Percentiles rank a stretch among this genome's conserved stretches.
Conservation (phyloP, 2,888 invertebrate species). For the Hyposoter dolosus region DNA sequence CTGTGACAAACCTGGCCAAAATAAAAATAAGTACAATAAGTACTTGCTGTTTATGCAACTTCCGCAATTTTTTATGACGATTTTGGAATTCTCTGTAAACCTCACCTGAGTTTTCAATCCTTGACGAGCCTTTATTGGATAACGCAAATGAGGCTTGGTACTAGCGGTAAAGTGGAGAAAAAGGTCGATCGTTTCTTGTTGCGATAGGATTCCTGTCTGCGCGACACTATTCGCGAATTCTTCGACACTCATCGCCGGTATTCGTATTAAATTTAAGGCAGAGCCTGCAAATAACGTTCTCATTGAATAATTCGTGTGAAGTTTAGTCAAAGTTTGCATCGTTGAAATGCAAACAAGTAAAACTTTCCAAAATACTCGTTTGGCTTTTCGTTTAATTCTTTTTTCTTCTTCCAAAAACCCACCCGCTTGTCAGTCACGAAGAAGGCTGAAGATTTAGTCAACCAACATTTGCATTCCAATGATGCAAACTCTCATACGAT, state of each 20-base stretch:
- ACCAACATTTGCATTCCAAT: not conserved
- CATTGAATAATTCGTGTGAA: slow-evolving; percentile 18
- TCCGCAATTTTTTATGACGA: not conserved
- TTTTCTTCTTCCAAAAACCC: not conserved
- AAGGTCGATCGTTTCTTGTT: slow-evolving; percentile 97
- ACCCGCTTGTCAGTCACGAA: not conserved
- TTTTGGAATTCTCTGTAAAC: not conserved
- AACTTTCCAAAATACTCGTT: not conserved
- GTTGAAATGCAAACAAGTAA: slow-evolving; percentile 1
- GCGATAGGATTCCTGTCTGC: slow-evolving; percentile 95
- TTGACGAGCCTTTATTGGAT: slow-evolving; percentile 92
- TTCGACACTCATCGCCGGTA: slow-evolving; percentile 97
- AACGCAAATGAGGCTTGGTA: slow-evolving; percentile 93
- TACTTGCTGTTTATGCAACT: not conserved
- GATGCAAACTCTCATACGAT: not conserved
- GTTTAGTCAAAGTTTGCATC: not conserved
- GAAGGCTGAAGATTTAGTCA: not conserved
- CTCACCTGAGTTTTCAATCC: slow-evolving; percentile 95
- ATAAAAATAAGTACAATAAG: not conserved
- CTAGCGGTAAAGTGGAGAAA: slow-evolving; percentile 97
- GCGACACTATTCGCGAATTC: slow-evolving; percentile 98
- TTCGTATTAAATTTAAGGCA: slow-evolving; percentile 93
- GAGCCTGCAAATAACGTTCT: slow-evolving; percentile 77
- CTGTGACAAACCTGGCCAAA: slow-evolving; percentile 93
- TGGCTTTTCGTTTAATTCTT: not conserved